Conservation (phyloP, 1,140 invertebrate genomes). For the Tetranychus cinnabarinus region DNA sequence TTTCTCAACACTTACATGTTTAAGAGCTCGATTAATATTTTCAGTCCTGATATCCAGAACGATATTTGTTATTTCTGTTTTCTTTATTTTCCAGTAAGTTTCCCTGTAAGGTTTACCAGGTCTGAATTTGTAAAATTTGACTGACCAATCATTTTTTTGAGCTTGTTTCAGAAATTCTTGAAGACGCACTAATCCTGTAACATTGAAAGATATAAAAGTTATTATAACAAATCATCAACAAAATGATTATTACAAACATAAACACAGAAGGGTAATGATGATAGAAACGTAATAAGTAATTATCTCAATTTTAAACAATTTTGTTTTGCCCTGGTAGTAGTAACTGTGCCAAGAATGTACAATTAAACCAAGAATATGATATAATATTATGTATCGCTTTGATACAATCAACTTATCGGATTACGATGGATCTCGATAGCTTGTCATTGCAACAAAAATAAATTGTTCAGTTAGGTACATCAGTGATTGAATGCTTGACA, state of each 20-base stretch:
- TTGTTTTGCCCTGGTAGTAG: no score
- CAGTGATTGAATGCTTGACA: no score
- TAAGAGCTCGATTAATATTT: slow-evolving; percentile 11
- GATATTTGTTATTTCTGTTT: slow-evolving; percentile 12
- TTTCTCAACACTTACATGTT: slow-evolving; percentile 13
- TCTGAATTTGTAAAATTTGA: slow-evolving; percentile 14
- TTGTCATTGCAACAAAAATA: no score
- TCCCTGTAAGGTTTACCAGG: slow-evolving; percentile 13
- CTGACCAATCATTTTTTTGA: slow-evolving; percentile 10
- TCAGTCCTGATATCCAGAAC: slow-evolving; percentile 14
- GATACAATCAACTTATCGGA: no score
- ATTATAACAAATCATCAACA: background rate
- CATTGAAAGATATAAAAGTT: background rate
- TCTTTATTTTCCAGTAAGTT: slow-evolving; percentile 15
- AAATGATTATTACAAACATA: background rate
- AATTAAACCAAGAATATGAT: no score
- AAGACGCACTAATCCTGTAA: slow-evolving; percentile 14
- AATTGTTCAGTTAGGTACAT: no score
- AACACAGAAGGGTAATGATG: background rate
- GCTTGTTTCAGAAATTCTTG: slow-evolving; percentile 17
- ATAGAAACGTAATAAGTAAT: background rate
- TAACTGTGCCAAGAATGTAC: no score
- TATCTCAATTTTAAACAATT: no score
- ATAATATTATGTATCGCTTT: no score
- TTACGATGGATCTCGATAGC: no score